phyloP scores from a whole-genome alignment of 1,140 invertebrate genomes.

The Sarcophaga peregrina region DNA sequence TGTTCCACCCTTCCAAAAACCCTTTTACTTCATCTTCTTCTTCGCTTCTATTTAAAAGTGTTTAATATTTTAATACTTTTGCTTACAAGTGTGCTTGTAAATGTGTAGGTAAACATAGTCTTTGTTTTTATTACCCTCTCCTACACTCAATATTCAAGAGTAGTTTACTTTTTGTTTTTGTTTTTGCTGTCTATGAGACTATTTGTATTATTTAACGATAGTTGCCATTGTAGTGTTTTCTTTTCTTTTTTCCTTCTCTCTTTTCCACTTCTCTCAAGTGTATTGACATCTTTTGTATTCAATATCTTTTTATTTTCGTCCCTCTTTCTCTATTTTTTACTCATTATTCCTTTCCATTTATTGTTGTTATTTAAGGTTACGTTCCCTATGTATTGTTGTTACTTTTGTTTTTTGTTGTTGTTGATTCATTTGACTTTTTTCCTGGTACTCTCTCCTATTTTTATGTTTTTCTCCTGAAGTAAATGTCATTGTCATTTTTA shows the following conservation, averaged over 20 bases:
- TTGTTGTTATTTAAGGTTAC: no score
- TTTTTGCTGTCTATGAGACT: neutral
- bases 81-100: no score
- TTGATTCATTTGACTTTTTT: neutral
- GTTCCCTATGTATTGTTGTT: neutral
- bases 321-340: neutral
- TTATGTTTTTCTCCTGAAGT: neutral
- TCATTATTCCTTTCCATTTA: no score
- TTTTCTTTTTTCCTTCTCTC: no score
- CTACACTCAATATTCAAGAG: neutral
- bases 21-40: no score
- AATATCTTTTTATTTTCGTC: neutral
- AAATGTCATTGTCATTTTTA: conserved; percentile 17
- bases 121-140: no score
- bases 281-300: conserved; percentile 11
- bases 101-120: no score
- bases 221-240: no score
- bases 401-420: neutral
- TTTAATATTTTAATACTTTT: no score
- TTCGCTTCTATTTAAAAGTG: no score
- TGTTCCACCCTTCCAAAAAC: no score
- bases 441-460: no score
- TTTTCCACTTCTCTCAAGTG: neutral
- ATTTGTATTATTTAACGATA: neutral
- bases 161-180: neutral